Percentiles rank a stretch among this genome's conserved stretches.
These are phyloP conservation scores for Mechanitis mazaeus DNA, from an alignment of 2,888 invertebrate genomes.

Conservation along the genomic window DNA sequence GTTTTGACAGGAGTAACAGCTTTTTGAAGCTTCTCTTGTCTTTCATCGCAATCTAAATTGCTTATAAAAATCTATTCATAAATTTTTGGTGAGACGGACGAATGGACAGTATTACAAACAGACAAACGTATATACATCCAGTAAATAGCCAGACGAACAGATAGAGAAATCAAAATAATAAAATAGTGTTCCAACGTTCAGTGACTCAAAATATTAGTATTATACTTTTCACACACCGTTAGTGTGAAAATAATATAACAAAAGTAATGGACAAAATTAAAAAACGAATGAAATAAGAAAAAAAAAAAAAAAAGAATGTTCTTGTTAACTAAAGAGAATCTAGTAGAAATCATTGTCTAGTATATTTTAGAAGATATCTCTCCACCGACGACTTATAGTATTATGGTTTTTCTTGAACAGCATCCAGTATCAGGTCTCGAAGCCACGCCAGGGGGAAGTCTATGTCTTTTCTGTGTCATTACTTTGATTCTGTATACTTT, in stretches of 20 bases:
- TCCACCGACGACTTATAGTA: too few relatives aligned
- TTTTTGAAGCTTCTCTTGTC: background rate
- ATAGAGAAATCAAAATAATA: background rate
- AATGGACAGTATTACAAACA: too few relatives aligned
- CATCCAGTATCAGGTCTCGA: background rate
- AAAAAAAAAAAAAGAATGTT: background rate
- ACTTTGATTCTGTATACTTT: background rate
- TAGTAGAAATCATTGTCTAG: too few relatives aligned
- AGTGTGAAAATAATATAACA: constrained; percentile 1
- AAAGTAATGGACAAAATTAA: background rate
- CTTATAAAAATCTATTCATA: background rate
- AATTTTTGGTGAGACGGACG: background rate
- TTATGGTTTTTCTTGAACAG: background rate
- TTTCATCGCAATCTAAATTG: background rate
- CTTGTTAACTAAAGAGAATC: background rate
- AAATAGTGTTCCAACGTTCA: too few relatives aligned
- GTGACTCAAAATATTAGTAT: too few relatives aligned
- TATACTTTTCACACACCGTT: background rate
- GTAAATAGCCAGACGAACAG: background rate
- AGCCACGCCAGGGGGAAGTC: background rate
- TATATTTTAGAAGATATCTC: too few relatives aligned
- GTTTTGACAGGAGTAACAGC: background rate
- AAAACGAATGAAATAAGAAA: constrained; percentile 7
- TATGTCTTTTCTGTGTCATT: background rate
- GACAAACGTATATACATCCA: background rate